Evolutionary conservation across 1,140 invertebrate genomes (phyloP).

Genomic region (Papilio dardanus): DNA sequence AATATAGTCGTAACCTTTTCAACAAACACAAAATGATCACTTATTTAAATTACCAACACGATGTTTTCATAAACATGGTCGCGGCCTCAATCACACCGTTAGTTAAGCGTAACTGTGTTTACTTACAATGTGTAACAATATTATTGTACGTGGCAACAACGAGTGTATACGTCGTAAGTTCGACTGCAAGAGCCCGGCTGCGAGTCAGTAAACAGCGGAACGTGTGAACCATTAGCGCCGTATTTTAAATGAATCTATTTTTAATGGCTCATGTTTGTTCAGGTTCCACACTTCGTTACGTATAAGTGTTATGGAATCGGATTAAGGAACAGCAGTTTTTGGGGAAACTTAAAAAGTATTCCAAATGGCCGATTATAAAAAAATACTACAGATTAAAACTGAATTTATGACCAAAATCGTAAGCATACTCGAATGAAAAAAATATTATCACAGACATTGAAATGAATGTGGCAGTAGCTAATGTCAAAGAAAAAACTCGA

Average conservation of each 20-base stretch:
- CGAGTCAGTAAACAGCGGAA: constrained; percentile 31
- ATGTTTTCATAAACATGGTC: constrained; percentile 34
- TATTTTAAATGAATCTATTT: constrained; percentile 36
- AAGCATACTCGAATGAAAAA: neutral
- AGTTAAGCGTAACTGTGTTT: constrained; percentile 31
- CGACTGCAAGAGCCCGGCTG: constrained; percentile 5
- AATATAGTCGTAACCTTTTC: constrained; percentile 2
- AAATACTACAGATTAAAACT: neutral
- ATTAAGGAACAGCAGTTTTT: neutral
- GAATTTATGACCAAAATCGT: neutral
- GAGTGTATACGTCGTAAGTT: constrained; percentile 5
- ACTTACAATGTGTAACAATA: constrained; percentile 37
- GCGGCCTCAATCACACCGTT: constrained; percentile 30
- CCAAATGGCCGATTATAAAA: too few species aligned
- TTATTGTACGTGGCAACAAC: constrained; percentile 30
- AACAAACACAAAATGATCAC: constrained; percentile 3
- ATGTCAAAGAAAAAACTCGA: neutral
- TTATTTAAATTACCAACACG: constrained; percentile 37
- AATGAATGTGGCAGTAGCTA: neutral
- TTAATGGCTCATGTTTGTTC: constrained; percentile 28
- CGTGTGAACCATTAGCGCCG: constrained; percentile 37
- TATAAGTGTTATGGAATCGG: constrained; percentile 10
- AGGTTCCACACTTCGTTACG: constrained; percentile 16
- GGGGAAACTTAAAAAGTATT: neutral
- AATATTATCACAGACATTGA: neutral